phyloP scores from a whole-genome alignment of 2,888 invertebrate genomes.

The Pelosia muscerda region DNA sequence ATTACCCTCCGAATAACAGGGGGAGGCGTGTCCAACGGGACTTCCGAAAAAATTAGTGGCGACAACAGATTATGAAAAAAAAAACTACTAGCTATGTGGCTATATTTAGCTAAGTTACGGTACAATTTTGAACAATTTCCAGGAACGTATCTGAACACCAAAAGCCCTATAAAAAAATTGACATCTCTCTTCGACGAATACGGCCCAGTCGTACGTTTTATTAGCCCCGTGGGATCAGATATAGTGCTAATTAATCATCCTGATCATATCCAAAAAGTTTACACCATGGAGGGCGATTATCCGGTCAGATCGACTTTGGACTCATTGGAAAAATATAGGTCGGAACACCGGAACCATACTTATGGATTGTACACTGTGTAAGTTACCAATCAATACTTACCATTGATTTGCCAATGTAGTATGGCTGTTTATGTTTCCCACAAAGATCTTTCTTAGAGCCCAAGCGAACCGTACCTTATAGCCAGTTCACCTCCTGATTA shows the following conservation, averaged over 20 bases:
- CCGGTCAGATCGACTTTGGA: constrained; percentile 89
- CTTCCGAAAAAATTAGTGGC: too few relatives aligned
- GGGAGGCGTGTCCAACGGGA: too few relatives aligned
- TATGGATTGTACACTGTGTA: constrained; percentile 87
- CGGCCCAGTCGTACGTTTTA: constrained; percentile 89
- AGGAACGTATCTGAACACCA: constrained; percentile 68
- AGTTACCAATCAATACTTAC: constrained; percentile 52
- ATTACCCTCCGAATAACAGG: too few relatives aligned
- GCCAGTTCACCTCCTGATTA: too few relatives aligned
- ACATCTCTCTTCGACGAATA: constrained; percentile 83
- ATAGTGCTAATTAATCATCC: constrained; percentile 89
- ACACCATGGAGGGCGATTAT: constrained; percentile 86
- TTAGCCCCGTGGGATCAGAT: constrained; percentile 88
- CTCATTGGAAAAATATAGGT: constrained; percentile 88
- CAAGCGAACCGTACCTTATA: too few relatives aligned
- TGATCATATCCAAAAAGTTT: constrained; percentile 88
- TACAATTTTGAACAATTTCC: constrained; percentile 25
- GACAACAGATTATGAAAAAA: too few relatives aligned
- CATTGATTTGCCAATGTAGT: neutral
- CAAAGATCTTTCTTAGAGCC: too few relatives aligned
- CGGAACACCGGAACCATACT: constrained; percentile 83
- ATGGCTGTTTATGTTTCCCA: too few relatives aligned
- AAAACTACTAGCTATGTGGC: too few relatives aligned
- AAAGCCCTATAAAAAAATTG: constrained; percentile 67
- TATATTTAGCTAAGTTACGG: too few relatives aligned